Base-by-base conservation (phyloP, 1,140 invertebrate genomes). In the Proctacanthus coquilletti region DNA sequence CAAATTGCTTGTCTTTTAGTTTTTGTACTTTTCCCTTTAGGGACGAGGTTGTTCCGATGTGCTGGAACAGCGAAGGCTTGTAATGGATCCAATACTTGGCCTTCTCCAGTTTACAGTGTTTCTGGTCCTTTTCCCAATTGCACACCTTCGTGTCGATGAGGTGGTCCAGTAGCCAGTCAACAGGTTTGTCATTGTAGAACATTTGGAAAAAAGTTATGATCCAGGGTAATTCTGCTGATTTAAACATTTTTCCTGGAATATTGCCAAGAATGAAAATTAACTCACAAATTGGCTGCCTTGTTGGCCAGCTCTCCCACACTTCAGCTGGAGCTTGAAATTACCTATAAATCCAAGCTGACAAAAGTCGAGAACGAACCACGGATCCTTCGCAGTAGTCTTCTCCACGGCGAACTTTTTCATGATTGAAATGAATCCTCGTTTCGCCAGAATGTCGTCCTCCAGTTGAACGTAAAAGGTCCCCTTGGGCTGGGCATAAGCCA, bases 1-100 rank as follows among this genome's bases (percentile, higher is more conserved):
- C 87, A 65, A 91, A 96, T 51, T 91, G 82, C 54, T 84, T 84
- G 59, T 96, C 88, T 82, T 94, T 93, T 1, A 97, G 64, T 63
- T 92, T 94, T 55, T 97, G 93, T 34, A 95, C 83, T 72, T 98
- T 98, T 42, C 93, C 93, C 61, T 84, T 89, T 1, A 98, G 66
- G 0, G 92, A 96, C 0, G 92, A 96, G 54, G 92, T 87, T 5
- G 84, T 82, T 9, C 93, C 93, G 45, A 96, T 87, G 52, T 98
- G 93, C 65, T 97, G 89, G 56, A 97, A 98, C 0, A 96, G 64
- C 1, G 89, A 92, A 4, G 89, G 84, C 49, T 89, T 88, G 51
- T 84, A 92, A 53, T 84, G 81, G 14, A 89, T 69, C 76, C 86
- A 87, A 31, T 88, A 69, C 51, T 75, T 69, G 15, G 75, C 71